Evolutionary conservation across 2,888 invertebrate species (phyloP).

Genomic region (Drosophila formosana): DNA sequence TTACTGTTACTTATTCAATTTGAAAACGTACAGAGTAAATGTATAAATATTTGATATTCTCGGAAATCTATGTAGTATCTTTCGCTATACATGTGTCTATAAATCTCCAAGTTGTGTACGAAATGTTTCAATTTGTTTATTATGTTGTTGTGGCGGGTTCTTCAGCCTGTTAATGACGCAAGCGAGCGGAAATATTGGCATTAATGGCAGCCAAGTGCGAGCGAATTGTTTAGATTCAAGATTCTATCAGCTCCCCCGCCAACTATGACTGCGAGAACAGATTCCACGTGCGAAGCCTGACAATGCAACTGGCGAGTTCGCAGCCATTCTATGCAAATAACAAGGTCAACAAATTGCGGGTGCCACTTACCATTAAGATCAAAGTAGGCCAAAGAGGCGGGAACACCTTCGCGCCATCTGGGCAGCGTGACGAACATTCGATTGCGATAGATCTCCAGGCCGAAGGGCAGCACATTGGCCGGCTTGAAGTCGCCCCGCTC

Average conservation of each 20-base stretch:
- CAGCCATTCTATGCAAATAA: conserved; percentile 43
- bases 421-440: conserved; percentile 91
- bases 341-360: conserved; percentile 14
- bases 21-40: background rate
- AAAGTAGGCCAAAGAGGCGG: conserved; percentile 91
- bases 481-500: conserved; percentile 88
- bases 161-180: conserved; percentile 44
- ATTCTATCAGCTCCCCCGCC: conserved; percentile 6
- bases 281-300: conserved; percentile 28
- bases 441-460: conserved; percentile 89
- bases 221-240: conserved; percentile 33
- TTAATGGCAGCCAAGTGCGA: conserved; percentile 41
- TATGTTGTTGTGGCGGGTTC: background rate
- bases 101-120: conserved; percentile 1
- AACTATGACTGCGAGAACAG: background rate
- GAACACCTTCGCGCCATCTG: conserved; percentile 91
- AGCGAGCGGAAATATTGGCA: conserved; percentile 40
- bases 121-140: conserved; percentile 38
- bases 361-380: conserved; percentile 88
- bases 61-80: conserved; percentile 3
- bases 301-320: no score
- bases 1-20: background rate
- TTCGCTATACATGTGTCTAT: conserved; percentile 9
- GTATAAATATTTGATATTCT: background rate
- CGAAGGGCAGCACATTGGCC: conserved; percentile 90